Percentiles rank a stretch among this genome's conserved stretches.
Conservation (phyloP, 1,140 invertebrate genomes). For the Portunus trituberculatus region DNA sequence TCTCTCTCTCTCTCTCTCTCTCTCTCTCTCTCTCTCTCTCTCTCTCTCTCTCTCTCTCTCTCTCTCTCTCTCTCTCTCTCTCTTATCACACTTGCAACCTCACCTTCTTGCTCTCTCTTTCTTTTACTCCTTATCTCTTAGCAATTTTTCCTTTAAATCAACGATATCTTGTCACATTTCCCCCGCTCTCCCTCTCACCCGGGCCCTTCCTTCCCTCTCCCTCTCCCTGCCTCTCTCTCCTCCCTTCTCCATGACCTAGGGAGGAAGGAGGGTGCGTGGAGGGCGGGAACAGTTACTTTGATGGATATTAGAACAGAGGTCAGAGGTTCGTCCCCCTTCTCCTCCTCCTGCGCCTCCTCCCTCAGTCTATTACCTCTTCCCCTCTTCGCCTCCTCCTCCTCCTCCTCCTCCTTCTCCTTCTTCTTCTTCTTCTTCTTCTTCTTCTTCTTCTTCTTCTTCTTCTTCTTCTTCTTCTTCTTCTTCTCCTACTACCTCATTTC, state of each 20-base stretch:
- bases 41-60: slow-evolving; percentile 7
- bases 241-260: slow-evolving; percentile 1
- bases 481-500: no score
- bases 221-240: no score
- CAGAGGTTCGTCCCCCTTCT: background rate
- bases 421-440: no score
- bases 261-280: background rate
- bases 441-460: no score
- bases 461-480: no score
- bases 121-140: background rate
- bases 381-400: no score
- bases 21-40: background rate
- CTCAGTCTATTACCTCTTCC: no score
- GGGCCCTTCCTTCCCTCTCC: background rate
- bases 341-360: background rate
- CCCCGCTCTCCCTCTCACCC: background rate
- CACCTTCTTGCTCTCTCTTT: slow-evolving; percentile 5
- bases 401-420: no score
- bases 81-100: background rate
- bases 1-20: background rate
- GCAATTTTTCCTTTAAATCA: background rate
- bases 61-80: background rate
- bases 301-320: background rate
- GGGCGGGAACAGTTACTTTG: background rate
- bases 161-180: slow-evolving; percentile 9